Evolutionary conservation across 2,888 invertebrate species (phyloP).

Genomic region (Melanchra persicariae): DNA sequence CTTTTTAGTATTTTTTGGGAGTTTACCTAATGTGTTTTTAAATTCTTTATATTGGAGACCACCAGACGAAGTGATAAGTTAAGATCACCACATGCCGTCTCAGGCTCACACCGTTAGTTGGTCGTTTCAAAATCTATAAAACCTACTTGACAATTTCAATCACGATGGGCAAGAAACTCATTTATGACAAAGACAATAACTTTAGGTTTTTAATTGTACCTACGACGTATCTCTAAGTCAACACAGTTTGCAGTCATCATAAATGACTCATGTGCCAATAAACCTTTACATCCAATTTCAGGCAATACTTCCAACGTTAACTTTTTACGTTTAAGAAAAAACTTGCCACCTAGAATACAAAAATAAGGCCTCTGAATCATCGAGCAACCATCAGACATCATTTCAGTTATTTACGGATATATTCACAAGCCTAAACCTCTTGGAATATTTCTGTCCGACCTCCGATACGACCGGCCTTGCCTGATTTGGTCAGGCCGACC

Average conservation of each 20-base stretch:
- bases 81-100: not conserved
- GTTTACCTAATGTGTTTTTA: conserved; percentile 20
- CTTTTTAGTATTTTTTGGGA: conserved; percentile 26
- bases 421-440: conserved; percentile 40
- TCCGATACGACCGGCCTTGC: conserved; percentile 66
- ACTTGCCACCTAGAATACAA: not conserved
- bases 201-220: no score
- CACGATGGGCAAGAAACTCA: not conserved
- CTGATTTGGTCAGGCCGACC: conserved; percentile 71
- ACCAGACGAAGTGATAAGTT: not conserved
- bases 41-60: not conserved
- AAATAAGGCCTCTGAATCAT: conserved; percentile 46
- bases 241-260: not conserved
- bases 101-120: not conserved
- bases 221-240: not conserved
- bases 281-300: not conserved
- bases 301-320: not conserved
- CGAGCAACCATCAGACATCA: conserved; percentile 5
- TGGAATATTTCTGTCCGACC: conserved; percentile 63
- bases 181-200: no score
- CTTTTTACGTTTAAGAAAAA: conserved; percentile 1
- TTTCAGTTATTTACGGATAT: conserved; percentile 53
- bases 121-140: not conserved
- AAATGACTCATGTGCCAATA: not conserved
- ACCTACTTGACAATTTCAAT: not conserved